Percentiles rank a stretch among this genome's conserved stretches.
These are phyloP conservation scores for Micronycteris hirsuta DNA, from an alignment of 2,113 vertebrate genomes.

Conservation along the genomic window DNA sequence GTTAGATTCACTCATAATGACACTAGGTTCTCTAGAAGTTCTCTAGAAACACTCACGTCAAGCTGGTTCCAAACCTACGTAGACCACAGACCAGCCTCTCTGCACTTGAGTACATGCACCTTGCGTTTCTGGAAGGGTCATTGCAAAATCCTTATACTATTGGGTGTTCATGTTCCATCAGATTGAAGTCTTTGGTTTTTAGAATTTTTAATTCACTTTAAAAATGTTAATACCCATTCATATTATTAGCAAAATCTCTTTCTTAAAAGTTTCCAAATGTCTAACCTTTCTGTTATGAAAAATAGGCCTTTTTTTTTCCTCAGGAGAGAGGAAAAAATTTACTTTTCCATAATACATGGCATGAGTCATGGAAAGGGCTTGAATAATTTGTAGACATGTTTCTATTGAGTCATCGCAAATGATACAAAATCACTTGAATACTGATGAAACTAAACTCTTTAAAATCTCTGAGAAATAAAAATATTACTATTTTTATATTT, in stretches of 20 bases:
- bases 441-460: slow-evolving; percentile 50
- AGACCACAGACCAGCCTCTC: background rate
- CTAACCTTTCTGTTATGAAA: slow-evolving; percentile 43
- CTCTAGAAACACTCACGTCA: background rate
- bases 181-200: background rate
- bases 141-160: background rate
- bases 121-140: background rate
- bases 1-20: background rate
- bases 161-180: background rate
- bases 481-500: slow-evolving; percentile 39
- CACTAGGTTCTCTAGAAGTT: background rate
- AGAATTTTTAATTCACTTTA: slow-evolving; percentile 54
- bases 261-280: slow-evolving; percentile 48
- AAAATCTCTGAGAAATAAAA: slow-evolving; percentile 61
- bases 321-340: slow-evolving; percentile 46
- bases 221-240: slow-evolving; percentile 43
- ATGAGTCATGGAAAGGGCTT: slow-evolving; percentile 55
- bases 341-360: slow-evolving; percentile 36
- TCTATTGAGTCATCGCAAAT: slow-evolving; percentile 60
- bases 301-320: slow-evolving; percentile 1
- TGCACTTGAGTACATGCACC: background rate
- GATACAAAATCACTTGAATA: slow-evolving; percentile 50
- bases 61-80: background rate
- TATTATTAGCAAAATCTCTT: slow-evolving; percentile 45
- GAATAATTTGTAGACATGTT: slow-evolving; percentile 35